These are phyloP conservation scores for Psilopsiagon aymara DNA, from an alignment of 2,113 vertebrate genomes.

Conservation along the genomic window DNA sequence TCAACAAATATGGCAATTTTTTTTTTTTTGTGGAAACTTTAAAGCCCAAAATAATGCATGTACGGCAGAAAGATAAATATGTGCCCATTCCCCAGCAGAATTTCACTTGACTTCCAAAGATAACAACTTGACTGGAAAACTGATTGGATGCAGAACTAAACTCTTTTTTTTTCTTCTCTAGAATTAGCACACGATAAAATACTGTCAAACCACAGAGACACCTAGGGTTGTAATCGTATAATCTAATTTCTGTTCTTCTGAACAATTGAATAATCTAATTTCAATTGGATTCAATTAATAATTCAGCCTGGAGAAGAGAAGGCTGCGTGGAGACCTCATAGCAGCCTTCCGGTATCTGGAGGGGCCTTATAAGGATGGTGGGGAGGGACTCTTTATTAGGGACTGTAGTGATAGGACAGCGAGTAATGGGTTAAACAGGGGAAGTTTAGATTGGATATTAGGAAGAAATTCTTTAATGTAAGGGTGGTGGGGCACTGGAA, in stretches of 20 bases:
- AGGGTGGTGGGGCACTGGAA: too few species aligned
- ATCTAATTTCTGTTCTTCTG: background rate
- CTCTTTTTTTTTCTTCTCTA: background rate
- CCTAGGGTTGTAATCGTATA: background rate
- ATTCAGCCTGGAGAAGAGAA: too few species aligned
- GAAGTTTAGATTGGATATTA: too few species aligned
- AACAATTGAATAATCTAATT: too few species aligned
- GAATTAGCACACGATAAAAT: background rate
- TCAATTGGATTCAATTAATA: too few species aligned
- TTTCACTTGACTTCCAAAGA: background rate
- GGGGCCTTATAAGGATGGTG: too few species aligned
- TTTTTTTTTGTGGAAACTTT: slow-evolving; percentile 2
- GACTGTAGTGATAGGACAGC: too few species aligned
- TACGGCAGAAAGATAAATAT: background rate
- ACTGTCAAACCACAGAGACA: background rate
- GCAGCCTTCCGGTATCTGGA: too few species aligned
- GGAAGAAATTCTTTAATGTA: too few species aligned
- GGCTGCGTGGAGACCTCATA: too few species aligned
- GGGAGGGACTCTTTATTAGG: too few species aligned
- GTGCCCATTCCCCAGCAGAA: background rate
- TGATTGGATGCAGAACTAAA: background rate
- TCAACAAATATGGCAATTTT: background rate
- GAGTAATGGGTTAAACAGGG: too few species aligned
- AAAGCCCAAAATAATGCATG: background rate
- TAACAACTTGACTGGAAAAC: background rate